Conservation (phyloP, 2,888 invertebrate species). For the Zygogramma bicolorata region DNA sequence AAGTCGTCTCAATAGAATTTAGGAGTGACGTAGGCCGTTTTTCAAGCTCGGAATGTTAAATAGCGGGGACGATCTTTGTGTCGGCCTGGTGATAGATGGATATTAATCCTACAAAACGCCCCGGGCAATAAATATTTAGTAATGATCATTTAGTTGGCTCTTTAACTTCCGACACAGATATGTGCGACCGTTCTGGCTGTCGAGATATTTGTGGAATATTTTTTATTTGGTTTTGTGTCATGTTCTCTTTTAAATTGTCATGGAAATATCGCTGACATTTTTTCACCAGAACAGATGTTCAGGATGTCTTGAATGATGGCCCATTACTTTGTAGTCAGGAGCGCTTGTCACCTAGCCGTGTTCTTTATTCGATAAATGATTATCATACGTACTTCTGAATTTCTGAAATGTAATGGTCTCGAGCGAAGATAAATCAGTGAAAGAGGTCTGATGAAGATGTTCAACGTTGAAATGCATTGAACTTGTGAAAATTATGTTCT, state of each 20-base stretch:
- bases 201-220: constrained; percentile 63
- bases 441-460: background rate
- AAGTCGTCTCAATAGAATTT: constrained; percentile 23
- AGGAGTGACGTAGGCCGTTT: constrained; percentile 41
- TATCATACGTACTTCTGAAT: background rate
- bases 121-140: constrained; percentile 65
- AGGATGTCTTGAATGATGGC: constrained; percentile 54
- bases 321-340: constrained; percentile 50
- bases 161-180: constrained; percentile 66
- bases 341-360: constrained; percentile 15
- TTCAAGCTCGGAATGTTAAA: constrained; percentile 60
- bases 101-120: constrained; percentile 63
- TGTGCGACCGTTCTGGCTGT: constrained; percentile 52
- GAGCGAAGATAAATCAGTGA: background rate
- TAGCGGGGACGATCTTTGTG: constrained; percentile 53
- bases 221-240: constrained; percentile 55
- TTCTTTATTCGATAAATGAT: constrained; percentile 23
- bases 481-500: background rate
- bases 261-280: constrained; percentile 55
- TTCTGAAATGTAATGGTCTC: background rate
- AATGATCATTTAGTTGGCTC: constrained; percentile 66
- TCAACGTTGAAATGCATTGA: background rate
- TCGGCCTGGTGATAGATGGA: constrained; percentile 63
- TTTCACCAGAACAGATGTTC: constrained; percentile 53
- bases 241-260: constrained; percentile 57